These are phyloP conservation scores for Peromyscus californicus DNA, from an alignment of 2,113 vertebrate genomes.

Conservation along the genomic window DNA sequence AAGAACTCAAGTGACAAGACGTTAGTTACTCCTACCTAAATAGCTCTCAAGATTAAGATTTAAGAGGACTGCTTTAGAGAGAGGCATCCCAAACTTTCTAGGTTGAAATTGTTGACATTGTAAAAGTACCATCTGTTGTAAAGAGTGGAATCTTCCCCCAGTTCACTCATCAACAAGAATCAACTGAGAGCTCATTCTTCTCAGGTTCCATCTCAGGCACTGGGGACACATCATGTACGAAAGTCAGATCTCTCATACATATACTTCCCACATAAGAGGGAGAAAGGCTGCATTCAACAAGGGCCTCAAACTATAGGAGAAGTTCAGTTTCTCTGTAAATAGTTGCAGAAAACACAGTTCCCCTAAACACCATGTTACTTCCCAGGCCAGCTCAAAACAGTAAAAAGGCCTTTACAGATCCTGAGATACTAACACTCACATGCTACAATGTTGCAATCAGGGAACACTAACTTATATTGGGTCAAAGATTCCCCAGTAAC, in stretches of 20 bases:
- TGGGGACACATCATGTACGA: not conserved
- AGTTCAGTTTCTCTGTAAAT: conserved; percentile 51
- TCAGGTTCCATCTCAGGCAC: not conserved
- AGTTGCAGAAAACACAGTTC: conserved; percentile 43
- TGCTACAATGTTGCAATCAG: conserved; percentile 14
- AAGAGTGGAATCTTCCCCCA: conserved; percentile 42
- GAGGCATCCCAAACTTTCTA: conserved; percentile 13
- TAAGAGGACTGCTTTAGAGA: not conserved
- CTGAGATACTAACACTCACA: not conserved
- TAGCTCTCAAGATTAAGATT: not conserved
- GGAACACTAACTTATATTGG: conserved; percentile 2
- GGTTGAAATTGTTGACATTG: not conserved
- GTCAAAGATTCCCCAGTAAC: not conserved
- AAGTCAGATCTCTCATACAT: not conserved
- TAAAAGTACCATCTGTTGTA: not conserved
- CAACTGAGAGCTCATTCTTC: not conserved
- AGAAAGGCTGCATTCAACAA: not conserved
- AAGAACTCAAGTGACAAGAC: not conserved
- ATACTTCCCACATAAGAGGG: not conserved
- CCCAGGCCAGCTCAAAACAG: conserved; percentile 40
- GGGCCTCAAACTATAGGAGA: not conserved
- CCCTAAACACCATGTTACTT: not conserved
- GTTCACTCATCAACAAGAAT: conserved; percentile 22
- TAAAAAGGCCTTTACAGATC: conserved; percentile 8
- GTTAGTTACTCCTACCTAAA: not conserved